A percentile compares a stretch with the other conserved stretches of the same genome.
Evolutionary conservation across 1,140 invertebrate genomes (phyloP).

Genomic region (Myzus persicae): DNA sequence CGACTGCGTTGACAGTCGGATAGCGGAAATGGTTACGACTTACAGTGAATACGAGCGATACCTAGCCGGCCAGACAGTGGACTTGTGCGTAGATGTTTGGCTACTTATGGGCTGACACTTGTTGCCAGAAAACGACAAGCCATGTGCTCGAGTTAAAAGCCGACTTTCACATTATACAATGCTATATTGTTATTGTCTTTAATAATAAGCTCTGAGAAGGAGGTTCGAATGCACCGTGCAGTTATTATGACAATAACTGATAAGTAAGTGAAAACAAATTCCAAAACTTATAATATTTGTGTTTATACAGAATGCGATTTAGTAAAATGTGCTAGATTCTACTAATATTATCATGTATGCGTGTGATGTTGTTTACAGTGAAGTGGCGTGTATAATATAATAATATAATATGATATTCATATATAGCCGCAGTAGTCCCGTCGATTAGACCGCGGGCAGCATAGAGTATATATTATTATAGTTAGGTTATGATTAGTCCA

Average conservation of each 20-base stretch:
- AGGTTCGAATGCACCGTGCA: not conserved
- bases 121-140: not conserved
- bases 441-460: constrained; percentile 19
- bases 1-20: not conserved
- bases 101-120: not conserved
- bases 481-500: not conserved
- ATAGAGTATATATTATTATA: not conserved
- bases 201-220: not conserved
- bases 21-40: not conserved
- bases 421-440: not conserved
- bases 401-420: not conserved
- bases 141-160: not conserved
- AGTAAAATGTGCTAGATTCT: not conserved
- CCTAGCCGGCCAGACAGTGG: too few species aligned
- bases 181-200: too few species aligned
- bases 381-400: not conserved
- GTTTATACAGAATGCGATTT: not conserved
- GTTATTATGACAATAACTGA: not conserved
- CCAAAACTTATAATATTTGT: not conserved
- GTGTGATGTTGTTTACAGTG: not conserved
- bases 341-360: not conserved
- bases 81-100: not conserved
- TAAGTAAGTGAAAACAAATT: not conserved
- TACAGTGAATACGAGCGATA: too few species aligned
- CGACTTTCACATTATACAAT: not conserved